Evolutionary conservation across 2,113 vertebrate species (phyloP).

Genomic region (Dolichallabes microphthalmus): DNA sequence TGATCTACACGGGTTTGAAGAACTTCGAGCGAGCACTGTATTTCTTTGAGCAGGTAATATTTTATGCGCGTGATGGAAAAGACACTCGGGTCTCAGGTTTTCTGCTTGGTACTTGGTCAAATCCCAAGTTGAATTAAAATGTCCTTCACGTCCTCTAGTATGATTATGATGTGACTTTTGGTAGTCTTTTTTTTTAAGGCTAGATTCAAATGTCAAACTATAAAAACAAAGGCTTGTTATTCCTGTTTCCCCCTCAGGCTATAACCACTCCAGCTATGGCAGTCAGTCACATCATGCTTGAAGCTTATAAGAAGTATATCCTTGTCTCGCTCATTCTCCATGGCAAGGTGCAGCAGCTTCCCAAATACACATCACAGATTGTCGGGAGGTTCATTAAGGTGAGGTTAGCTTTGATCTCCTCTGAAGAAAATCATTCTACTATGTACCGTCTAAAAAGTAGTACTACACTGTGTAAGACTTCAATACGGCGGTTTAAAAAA

Average conservation of each 20-base stretch:
- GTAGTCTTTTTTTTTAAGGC: not conserved
- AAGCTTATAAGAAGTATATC: constrained; percentile 99
- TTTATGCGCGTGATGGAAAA: not conserved
- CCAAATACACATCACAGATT: constrained; percentile 98
- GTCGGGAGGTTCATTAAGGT: constrained; percentile 99
- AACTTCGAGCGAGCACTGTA: constrained; percentile 98
- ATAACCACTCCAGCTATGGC: constrained; percentile 99
- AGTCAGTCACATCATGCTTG: constrained; percentile 99
- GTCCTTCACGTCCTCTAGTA: not conserved
- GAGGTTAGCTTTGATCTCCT: constrained; percentile 51
- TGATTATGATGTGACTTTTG: not conserved
- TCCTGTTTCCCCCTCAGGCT: constrained; percentile 71
- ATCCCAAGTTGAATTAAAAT: not conserved
- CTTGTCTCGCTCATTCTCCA: constrained; percentile 98
- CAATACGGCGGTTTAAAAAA: no score
- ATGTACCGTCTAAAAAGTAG: no score
- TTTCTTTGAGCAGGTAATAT: constrained; percentile 84
- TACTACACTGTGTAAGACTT: no score
- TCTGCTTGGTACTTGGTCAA: not conserved
- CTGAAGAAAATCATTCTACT: no score
- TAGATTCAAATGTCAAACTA: not conserved
- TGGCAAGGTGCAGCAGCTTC: constrained; percentile 95
- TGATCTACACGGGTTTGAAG: constrained; percentile 99
- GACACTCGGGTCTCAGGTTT: not conserved
- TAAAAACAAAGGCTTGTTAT: not conserved